These are phyloP conservation scores for Macrobrachium nipponense DNA, from an alignment of 1,140 invertebrate species.

Conservation along the genomic window DNA sequence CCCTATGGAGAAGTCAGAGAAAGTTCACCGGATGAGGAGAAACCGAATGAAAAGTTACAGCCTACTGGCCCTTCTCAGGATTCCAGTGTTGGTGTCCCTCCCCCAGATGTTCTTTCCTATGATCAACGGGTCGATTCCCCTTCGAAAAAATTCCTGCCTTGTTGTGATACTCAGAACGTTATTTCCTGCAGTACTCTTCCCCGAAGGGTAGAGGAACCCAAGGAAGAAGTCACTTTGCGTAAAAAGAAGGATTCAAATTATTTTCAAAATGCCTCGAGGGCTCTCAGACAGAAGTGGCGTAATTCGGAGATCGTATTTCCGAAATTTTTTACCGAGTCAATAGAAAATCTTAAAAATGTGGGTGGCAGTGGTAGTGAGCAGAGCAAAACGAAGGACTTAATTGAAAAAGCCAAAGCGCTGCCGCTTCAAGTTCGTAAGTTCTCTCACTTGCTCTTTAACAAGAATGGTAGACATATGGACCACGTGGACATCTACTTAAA, in stretches of 20 bases:
- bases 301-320: constrained; percentile 31
- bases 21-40: constrained; percentile 6
- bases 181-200: too few relatives aligned
- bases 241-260: constrained; percentile 8
- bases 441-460: constrained; percentile 25
- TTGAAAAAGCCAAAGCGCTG: constrained; percentile 17
- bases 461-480: neutral
- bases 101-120: too few relatives aligned
- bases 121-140: too few relatives aligned
- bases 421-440: constrained; percentile 24
- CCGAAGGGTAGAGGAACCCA: neutral
- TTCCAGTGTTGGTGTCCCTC: too few relatives aligned
- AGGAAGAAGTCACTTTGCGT: neutral
- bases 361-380: neutral
- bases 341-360: neutral
- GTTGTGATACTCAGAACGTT: too few relatives aligned
- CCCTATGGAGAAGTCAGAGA: neutral
- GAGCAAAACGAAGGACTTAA: constrained; percentile 9
- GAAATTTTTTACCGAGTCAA: constrained; percentile 12
- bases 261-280: neutral
- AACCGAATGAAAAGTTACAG: neutral
- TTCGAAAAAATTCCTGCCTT: too few relatives aligned
- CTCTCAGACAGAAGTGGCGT: constrained; percentile 35
- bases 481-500: neutral
- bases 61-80: too few relatives aligned